Base-by-base conservation (phyloP, 2,888 invertebrate genomes). In the Agrilus cyanescens region DNA sequence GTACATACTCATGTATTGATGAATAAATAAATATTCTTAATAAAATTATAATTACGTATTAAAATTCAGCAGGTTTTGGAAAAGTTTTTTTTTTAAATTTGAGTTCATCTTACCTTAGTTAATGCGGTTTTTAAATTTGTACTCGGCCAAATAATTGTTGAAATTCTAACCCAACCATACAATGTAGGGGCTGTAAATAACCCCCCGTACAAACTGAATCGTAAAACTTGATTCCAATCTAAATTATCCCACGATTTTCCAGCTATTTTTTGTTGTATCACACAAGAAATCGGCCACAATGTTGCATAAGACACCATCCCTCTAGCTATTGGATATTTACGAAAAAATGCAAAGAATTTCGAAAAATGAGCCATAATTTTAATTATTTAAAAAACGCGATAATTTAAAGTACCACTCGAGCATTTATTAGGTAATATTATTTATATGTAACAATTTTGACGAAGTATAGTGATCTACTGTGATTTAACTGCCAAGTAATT, bases 101-200 rank as follows among this genome's bases (percentile, higher is more conserved):
- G n/a, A 12, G 4, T 38, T 29, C 32, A 32, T 41, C 65, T 50
- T 53, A 82, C 84, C 75, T 89, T 89, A 32, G 77, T 76, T 10
- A 87, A 57, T 12, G 83, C 85, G 47, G 78, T 78, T 59, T 72
- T 74, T 32, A 88, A 57, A 44, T 78, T 75, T 47, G 72, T 76
- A 38, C 77, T 76, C 15, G 88, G 88, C 82, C 85, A 86, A 63
- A 87, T 70, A 40, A 73, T 71, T 52, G 76, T 78, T n/a, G 85
- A 82, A 39, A 85, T 63, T 59, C 78, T 80, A 37, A 90, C 69
- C 88, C 88, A 88, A 43, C 75, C 74, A 57, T 85, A 87, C 0
- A 88, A 65, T 4, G 85, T 84, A 12, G 88, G 88, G 1, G 87
- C 88, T 14, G 85, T 84, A 63, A 82, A 85, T 37, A 82, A 74